Percentiles rank a stretch among this genome's conserved stretches.
These are phyloP conservation scores for Desmophyllum pertusum DNA, from an alignment of 92 coral and sea anemone genomes.

Conservation along the genomic window DNA sequence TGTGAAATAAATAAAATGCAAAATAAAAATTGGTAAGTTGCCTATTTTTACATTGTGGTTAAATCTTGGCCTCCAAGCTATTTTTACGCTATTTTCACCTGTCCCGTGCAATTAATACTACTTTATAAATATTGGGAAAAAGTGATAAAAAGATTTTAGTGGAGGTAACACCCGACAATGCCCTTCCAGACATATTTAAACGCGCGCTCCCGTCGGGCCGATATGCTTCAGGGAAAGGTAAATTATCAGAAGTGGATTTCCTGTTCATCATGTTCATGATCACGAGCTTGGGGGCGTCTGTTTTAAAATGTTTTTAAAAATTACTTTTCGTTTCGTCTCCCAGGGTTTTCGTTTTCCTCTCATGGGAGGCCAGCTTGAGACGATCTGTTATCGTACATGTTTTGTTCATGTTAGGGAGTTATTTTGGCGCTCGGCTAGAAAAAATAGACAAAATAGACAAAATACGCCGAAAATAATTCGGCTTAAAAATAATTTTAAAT, in stretches of 20 bases:
- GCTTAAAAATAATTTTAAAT: no score
- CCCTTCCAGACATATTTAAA: background rate
- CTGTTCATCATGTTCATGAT: background rate
- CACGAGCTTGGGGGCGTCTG: background rate
- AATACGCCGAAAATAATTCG: background rate
- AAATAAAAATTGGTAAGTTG: background rate
- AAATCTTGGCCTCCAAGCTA: background rate
- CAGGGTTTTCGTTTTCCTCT: background rate
- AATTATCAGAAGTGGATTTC: background rate
- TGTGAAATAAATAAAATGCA: no score
- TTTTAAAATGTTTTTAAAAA: no score
- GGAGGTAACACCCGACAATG: background rate
- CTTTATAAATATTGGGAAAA: background rate
- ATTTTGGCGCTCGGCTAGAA: background rate
- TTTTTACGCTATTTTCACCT: background rate
- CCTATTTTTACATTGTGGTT: background rate
- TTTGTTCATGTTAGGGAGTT: background rate
- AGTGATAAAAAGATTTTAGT: background rate
- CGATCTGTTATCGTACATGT: background rate
- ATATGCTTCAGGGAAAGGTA: background rate
- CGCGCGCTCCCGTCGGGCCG: background rate
- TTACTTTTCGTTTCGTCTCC: background rate
- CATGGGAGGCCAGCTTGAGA: background rate
- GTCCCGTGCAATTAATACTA: background rate
- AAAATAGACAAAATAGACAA: background rate